Evolutionary conservation across 2,797 vertebrate genomes (phyloP).

Genomic region (Betta splendens): DNA sequence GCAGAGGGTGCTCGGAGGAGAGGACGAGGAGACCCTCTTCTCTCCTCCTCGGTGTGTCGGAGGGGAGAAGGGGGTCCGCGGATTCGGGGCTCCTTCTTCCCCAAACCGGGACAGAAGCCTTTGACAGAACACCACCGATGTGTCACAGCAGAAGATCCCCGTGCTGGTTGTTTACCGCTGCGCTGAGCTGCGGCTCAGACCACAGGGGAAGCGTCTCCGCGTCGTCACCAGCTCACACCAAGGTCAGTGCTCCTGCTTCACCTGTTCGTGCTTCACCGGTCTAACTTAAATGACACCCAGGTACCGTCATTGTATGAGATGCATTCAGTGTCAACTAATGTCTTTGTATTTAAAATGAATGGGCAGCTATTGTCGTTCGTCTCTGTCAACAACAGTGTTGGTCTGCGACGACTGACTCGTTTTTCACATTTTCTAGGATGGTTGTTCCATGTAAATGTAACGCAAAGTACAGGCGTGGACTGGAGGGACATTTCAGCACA

Average conservation of each 20-base stretch:
- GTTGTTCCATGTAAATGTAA: not conserved
- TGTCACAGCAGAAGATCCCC: conserved; percentile 31
- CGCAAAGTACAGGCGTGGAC: conserved; percentile 13
- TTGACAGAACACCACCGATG: not conserved
- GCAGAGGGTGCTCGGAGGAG: conserved; percentile 35
- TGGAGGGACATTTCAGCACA: conserved; percentile 12
- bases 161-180: conserved; percentile 70
- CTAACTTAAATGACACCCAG: too few species aligned
- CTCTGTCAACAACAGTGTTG: not conserved
- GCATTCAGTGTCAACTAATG: not conserved
- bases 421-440: conserved; percentile 25
- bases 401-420: not conserved
- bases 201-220: conserved; percentile 49
- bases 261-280: fast-evolving
- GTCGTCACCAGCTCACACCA: conserved; percentile 34
- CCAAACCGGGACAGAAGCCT: not conserved
- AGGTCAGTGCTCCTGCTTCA: conserved; percentile 59
- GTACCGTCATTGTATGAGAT: too few species aligned
- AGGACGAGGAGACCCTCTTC: conserved; percentile 56
- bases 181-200: conserved; percentile 44
- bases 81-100: not conserved
- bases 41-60: conserved; percentile 24
- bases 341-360: not conserved
- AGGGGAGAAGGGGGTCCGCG: conserved; percentile 10
- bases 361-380: not conserved